Evolutionary conservation across 1,140 invertebrate genomes (phyloP).

Genomic region (Drosophila repletoides): DNA sequence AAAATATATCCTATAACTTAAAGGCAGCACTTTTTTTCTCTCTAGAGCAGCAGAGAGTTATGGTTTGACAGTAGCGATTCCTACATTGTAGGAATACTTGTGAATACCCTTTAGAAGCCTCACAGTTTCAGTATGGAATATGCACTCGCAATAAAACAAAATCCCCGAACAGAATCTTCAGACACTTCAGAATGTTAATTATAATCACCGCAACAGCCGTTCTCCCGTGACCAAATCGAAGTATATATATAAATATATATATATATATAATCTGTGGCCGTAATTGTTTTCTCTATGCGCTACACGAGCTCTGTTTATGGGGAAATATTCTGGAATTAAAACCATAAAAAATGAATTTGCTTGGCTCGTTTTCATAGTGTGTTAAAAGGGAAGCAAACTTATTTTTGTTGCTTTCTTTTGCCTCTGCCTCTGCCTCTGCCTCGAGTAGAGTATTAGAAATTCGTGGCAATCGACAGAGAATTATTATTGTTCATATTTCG

Average conservation of each 20-base stretch:
- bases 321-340: neutral
- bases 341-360: neutral
- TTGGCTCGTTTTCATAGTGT: too few species aligned
- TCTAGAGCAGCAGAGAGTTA: too few species aligned
- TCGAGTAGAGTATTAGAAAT: conserved; percentile 13
- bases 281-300: too few species aligned
- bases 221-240: conserved; percentile 54
- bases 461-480: neutral
- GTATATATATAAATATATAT: neutral
- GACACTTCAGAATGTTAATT: conserved; percentile 31
- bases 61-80: too few species aligned
- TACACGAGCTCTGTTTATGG: too few species aligned
- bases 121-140: too few species aligned
- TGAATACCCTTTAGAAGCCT: conserved; percentile 11
- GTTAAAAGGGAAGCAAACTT: neutral
- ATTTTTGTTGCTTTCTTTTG: neutral
- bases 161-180: conserved; percentile 36
- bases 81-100: conserved; percentile 14
- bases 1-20: neutral
- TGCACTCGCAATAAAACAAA: conserved; percentile 16
- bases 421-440: neutral
- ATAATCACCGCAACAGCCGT: conserved; percentile 29
- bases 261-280: neutral
- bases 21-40: neutral
- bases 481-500: conserved; percentile 22